Evolutionary conservation across 2,113 vertebrate genomes (phyloP), one percentile per base, ranked within the genome.

Genomic region (Tympanuchus pallidicinctus): DNA sequence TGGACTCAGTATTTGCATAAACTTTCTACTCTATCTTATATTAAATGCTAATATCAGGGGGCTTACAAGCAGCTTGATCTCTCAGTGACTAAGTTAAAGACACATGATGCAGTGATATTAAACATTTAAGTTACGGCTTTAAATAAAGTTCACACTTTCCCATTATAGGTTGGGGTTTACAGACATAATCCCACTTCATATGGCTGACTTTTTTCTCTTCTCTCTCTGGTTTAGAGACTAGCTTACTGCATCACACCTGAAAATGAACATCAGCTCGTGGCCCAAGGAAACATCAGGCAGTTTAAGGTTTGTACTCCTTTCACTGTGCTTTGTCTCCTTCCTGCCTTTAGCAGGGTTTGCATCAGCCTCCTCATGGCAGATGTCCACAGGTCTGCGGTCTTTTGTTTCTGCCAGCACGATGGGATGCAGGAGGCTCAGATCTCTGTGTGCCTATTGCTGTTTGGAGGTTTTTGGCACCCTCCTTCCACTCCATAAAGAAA

Each of bases 181-280:
- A 88, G 34, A 54, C 24, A 36, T 93, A 93, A 94, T 82, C 43
- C 36, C 27, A 43, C 20, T 82, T 88, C 56, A 59, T 69, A 86
- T 79, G 75, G 73, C 73, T 92, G 95, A 87, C 73, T 71, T 82
- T 80, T 75, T 71, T 82, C 24, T 66, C 60, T 85, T 76, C 52
- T 93, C 4, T 43, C 22, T 82, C 57, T 86, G 75, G 90, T 98
- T 67, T 98, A 99, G 99, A 99, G 98, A 88, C 97, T 99, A 97
- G 99, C 98, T 21, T 99, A 99, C 61, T 99, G 99, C 96, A 98
- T 99, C 97, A 99, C 99, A 27, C 99, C 99, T 13, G 98, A 99
- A 96, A 98, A 99, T 4, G 99, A 99, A 89, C 98, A 99, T 84
- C 99, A 99, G 88, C 95, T 99, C 83, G 99, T 99, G 95, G 98